Evolutionary conservation across 2,888 invertebrate species (phyloP), one percentile per base, ranked within the genome.

Genomic region (Harmothoe impar): DNA sequence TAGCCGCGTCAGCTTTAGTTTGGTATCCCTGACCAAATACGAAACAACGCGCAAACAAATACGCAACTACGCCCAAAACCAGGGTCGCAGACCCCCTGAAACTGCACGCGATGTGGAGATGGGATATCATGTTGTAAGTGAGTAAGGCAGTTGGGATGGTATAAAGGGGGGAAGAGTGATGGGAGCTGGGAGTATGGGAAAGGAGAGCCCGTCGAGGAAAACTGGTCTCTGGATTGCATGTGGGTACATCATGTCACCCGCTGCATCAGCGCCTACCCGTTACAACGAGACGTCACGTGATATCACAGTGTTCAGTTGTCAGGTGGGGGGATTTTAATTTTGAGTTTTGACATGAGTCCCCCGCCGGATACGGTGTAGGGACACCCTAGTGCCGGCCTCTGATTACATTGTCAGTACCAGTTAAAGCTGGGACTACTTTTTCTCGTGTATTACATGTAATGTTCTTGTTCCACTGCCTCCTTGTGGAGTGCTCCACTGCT

Each of bases 371-470:
- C 7, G n/a, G 35, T 20, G 84, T 7, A 35, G 84, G 23, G 84
- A 84, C 33, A 84, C n/a, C 15, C 33, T 29, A 20, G n/a, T 15
- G 5, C 35, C 12, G 0, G 84, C 0, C n/a, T 84, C 84, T 84
- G 51, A 84, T 84, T 84, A 84, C 84, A 51, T 84, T 84, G 84
- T 84, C 84, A 43, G 84, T 84, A 15, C n/a, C 31, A 72, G 72
- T 72, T 29, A 72, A 72, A 29, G 0, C 72, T 29, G 62, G 23
- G 23, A 62, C 62, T 62, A 7, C 20, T 62, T 62, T 62, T 62
- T 62, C 20, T n/a, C 20, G 7, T n/a, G 43, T 43, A 7, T 43
- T 10, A 3, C 43, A 43, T 43, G 43, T n/a, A n/a, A 43, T 43
- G 43, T 10, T 62, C 1, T 15, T 62, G 23, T 20, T 15, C 7